phyloP scores from a whole-genome alignment of 2,888 invertebrate species.

The Eugnorisma glareosa region DNA sequence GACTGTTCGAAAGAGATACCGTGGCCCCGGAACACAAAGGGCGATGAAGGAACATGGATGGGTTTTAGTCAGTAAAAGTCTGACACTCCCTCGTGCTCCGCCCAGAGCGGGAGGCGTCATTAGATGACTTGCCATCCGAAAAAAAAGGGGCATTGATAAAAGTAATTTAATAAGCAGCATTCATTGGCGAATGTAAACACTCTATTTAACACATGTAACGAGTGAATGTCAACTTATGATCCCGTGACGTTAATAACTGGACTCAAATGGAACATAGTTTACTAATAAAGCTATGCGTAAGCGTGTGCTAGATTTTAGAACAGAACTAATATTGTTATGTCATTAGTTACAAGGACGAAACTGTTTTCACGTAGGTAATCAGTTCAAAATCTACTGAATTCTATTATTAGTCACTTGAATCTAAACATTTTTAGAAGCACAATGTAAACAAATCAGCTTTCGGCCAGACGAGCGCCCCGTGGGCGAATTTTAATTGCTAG shows the following conservation, averaged over 20 bases:
- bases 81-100: too few relatives aligned
- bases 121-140: too few relatives aligned
- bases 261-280: constrained; percentile 32
- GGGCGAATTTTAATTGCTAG: constrained; percentile 16
- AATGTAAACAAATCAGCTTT: constrained; percentile 27
- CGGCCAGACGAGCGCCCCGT: constrained; percentile 12
- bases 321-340: constrained; percentile 30
- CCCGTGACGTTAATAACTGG: constrained; percentile 23
- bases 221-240: constrained; percentile 42
- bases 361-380: constrained; percentile 10
- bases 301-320: constrained; percentile 44
- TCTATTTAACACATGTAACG: constrained; percentile 10
- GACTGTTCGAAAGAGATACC: too few relatives aligned
- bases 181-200: constrained; percentile 31
- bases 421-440: constrained; percentile 21
- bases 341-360: constrained; percentile 35
- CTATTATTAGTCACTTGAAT: background rate
- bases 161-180: background rate
- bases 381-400: constrained; percentile 1
- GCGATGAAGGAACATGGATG: too few relatives aligned
- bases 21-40: too few relatives aligned
- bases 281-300: constrained; percentile 36
- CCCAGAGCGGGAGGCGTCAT: too few relatives aligned
- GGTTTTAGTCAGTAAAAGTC: too few relatives aligned
- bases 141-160: background rate